phyloP scores from a whole-genome alignment of 2,888 invertebrate species.

The Hartigia nigra region DNA sequence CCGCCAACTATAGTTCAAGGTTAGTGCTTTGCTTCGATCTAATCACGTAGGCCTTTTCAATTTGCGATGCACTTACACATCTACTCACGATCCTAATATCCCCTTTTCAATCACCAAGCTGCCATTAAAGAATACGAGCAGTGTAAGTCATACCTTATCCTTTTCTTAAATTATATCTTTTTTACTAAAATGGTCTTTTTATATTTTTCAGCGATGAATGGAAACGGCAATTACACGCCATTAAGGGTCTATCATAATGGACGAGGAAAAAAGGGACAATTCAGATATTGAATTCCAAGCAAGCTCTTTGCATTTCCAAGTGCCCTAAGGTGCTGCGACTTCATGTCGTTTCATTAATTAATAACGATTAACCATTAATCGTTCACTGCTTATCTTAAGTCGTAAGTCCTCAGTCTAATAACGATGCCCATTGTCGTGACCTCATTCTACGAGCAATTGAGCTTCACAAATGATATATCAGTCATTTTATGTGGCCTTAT shows the following conservation, averaged over 20 bases:
- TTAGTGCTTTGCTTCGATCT: slow-evolving; percentile 50
- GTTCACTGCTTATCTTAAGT: neutral
- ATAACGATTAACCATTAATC: neutral
- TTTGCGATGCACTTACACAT: slow-evolving; percentile 2
- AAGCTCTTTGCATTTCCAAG: neutral
- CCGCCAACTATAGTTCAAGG: slow-evolving; percentile 75
- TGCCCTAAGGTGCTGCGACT: neutral
- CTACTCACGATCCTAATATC: neutral
- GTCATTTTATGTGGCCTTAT: neutral
- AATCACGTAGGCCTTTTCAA: slow-evolving; percentile 2
- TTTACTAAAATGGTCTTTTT: neutral
- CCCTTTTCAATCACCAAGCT: neutral
- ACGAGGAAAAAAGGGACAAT: slow-evolving; percentile 83
- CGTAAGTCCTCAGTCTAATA: neutral
- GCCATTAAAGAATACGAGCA: neutral
- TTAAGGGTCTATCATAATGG: slow-evolving; percentile 85
- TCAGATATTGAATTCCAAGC: slow-evolving; percentile 74
- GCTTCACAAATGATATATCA: neutral
- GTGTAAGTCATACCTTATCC: neutral
- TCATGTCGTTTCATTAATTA: slow-evolving; percentile 13
- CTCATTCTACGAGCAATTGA: neutral
- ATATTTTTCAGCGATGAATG: slow-evolving; percentile 71
- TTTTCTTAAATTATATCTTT: neutral
- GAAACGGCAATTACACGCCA: slow-evolving; percentile 81
- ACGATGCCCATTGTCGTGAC: neutral